phyloP scores from a whole-genome alignment of 2,888 invertebrate genomes.

The Stenurella melanura region DNA sequence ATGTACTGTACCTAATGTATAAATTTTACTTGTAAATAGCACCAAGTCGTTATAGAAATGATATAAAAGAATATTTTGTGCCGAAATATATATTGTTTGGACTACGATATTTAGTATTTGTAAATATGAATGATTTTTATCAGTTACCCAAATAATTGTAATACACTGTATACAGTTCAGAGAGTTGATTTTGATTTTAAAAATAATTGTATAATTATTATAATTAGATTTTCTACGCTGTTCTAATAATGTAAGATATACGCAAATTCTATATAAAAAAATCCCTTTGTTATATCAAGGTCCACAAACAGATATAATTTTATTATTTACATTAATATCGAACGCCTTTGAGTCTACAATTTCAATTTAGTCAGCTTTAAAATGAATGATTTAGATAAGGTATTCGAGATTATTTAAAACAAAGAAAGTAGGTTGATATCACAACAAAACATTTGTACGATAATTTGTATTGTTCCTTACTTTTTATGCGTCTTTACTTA shows the following conservation, averaged over 20 bases:
- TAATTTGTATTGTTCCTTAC: background rate
- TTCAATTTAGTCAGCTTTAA: constrained; percentile 13
- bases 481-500: background rate
- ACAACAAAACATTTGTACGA: background rate
- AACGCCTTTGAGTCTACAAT: constrained; percentile 27
- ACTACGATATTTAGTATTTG: constrained; percentile 29
- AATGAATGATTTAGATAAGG: constrained; percentile 33
- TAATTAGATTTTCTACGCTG: constrained; percentile 65
- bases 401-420: constrained; percentile 17
- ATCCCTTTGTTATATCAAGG: constrained; percentile 46
- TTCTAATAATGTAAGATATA: constrained; percentile 57
- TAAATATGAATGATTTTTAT: constrained; percentile 38
- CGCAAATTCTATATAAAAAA: constrained; percentile 48
- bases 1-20: background rate
- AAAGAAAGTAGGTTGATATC: constrained; percentile 3
- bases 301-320: constrained; percentile 47
- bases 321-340: background rate
- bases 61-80: constrained; percentile 10
- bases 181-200: constrained; percentile 57
- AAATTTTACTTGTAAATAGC: constrained; percentile 4
- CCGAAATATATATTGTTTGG: constrained; percentile 14
- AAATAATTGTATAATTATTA: constrained; percentile 47
- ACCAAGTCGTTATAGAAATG: background rate
- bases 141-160: constrained; percentile 52
- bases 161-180: constrained; percentile 68